Conservation (phyloP, 2,888 invertebrate genomes). For the Epicampocera succincta region DNA sequence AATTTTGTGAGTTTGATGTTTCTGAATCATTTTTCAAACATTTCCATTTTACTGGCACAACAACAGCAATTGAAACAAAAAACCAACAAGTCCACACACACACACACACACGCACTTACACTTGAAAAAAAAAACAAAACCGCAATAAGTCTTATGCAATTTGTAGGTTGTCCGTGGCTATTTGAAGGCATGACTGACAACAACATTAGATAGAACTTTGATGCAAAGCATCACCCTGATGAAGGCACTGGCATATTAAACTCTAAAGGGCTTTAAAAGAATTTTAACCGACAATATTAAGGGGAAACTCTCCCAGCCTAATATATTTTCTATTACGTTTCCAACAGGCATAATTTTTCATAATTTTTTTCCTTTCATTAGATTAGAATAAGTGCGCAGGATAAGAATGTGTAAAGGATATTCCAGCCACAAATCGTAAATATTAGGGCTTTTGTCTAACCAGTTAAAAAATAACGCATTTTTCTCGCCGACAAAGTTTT, state of each 20-base stretch:
- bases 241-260: neutral
- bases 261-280: neutral
- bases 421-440: too few relatives aligned
- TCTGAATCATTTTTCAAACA: conserved; percentile 4
- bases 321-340: too few relatives aligned
- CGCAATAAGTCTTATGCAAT: conserved; percentile 59
- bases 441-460: too few relatives aligned
- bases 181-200: conserved; percentile 35
- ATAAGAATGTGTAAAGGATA: too few relatives aligned
- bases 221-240: neutral
- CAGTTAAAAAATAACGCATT: too few relatives aligned
- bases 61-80: neutral
- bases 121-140: conserved; percentile 17
- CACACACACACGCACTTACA: neutral
- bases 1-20: conserved; percentile 8
- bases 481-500: too few relatives aligned
- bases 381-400: too few relatives aligned
- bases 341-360: too few relatives aligned
- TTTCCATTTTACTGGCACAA: conserved; percentile 10
- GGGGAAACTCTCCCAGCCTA: too few relatives aligned
- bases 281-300: too few relatives aligned
- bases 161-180: conserved; percentile 21
- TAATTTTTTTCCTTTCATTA: too few relatives aligned
- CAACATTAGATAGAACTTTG: conserved; percentile 34
- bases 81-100: neutral